Percentiles rank a stretch among this genome's conserved stretches.
phyloP scores from a whole-genome alignment of 2,113 vertebrate genomes.

The Ceuthmochares aereus region DNA sequence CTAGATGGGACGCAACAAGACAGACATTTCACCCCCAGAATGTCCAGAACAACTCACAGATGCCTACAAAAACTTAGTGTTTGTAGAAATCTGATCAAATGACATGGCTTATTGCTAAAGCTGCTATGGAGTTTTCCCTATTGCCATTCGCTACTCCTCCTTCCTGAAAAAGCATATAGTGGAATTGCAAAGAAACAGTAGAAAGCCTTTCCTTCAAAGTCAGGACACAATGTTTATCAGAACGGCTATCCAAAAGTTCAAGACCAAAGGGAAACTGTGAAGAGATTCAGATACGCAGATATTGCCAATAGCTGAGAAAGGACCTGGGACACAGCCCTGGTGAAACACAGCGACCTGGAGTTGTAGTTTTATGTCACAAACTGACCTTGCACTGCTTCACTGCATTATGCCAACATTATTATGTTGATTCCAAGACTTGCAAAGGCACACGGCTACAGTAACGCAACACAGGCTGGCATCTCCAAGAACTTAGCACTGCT shows the following conservation, averaged over 20 bases:
- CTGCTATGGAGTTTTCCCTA: rapidly evolving
- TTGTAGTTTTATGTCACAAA: rapidly evolving
- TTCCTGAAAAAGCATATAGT: neutral
- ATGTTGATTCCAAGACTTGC: neutral
- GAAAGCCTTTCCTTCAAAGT: neutral
- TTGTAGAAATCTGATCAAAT: neutral
- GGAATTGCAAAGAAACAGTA: neutral
- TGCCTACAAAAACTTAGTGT: neutral
- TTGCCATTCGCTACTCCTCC: neutral
- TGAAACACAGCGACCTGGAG: rapidly evolving
- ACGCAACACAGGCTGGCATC: neutral
- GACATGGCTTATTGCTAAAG: neutral
- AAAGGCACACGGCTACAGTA: neutral
- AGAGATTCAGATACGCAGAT: neutral
- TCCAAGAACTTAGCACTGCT: rapidly evolving
- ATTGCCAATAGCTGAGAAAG: neutral
- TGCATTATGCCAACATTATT: rapidly evolving
- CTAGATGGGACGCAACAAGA: constrained; percentile 54
- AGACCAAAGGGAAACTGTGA: neutral
- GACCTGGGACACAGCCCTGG: neutral
- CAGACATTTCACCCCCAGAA: neutral
- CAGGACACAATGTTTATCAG: neutral
- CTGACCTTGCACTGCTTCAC: neutral
- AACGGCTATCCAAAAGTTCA: neutral
- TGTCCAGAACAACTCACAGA: neutral